Base-by-base conservation (phyloP, 2,797 vertebrate genomes). In the Pipistrellus kuhlii region DNA sequence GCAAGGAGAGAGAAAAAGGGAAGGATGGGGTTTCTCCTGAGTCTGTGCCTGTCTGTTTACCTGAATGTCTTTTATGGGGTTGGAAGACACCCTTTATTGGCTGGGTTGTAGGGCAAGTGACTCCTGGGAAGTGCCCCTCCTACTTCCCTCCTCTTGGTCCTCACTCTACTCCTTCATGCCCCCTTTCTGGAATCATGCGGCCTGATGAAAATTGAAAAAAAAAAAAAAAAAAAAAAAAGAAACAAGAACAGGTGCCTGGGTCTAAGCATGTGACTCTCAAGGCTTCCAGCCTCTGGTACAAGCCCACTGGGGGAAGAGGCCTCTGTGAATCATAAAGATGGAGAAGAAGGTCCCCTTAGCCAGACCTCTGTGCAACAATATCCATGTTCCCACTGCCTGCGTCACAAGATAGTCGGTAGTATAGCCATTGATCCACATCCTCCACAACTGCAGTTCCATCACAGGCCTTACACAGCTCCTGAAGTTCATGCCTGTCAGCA, bases 351-450 rank as follows among this genome's bases (percentile, higher is more conserved):
- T 17, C 68, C 38, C 59, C 44, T 75, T 13, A 69, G 76, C 64
- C 68, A 80, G 35, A 23, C 51, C 17, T 59, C 27, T 2, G 10
- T 32, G 30, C 87, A 55, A 95, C 82, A 38, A 93, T 23, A 41
- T 15, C 51, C 38, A 1, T 0, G 4, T 30, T 90, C 46, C 68
- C 0, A 30, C 44, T 59, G 76, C 41, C 69, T 4, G 13, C 90
- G 73, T 57, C 87, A 38, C 83, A 83, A 0, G 0, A 85, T 68
- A 68, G 41, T 88, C 64, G 90, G 91, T 32, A 76, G 73, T 51
- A 80, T 77, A 94, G 94, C 72, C 87, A 77, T 73, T 53, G 94
- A 96, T 92, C 90, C 41, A 9, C 48, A n/a, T 64, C 68, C 46
- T 85, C 88, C 85, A 73, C 38, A 64, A 59, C 59, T 7, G 3